Evolutionary conservation across 2,888 invertebrate species (phyloP), one percentile per base, ranked within the genome.

Genomic region (Netelia virgata): DNA sequence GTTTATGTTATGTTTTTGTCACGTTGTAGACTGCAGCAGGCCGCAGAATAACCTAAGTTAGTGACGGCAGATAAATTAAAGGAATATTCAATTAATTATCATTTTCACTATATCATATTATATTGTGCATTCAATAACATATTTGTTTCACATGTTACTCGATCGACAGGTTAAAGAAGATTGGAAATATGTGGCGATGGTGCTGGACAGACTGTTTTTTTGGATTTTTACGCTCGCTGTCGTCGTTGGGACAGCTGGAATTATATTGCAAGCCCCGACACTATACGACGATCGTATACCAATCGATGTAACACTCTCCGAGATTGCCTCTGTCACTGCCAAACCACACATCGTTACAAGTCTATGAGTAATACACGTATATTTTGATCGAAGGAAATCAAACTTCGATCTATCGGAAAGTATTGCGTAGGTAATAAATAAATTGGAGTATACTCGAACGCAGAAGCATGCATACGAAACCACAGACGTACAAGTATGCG

Each of bases 141-240:
- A 3, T 28, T 2, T 28, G 28, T 3, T 47, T 78, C 10, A 16
- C 41, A 16, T 50, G 1, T 20, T 16, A 36, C 11, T 23, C 6
- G 14, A 14, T 16, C 16, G 64, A 61, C 92, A 98, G 98, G 97
- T 98, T 89, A 98, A 98, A 94, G 98, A 99, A 95, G 99, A 99
- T 95, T 99, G 99, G 99, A 99, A 99, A 94, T 99, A 98, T 94
- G 98, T 99, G 89, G 99, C 99, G 86, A 98, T 99, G 98, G 99
- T 99, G 88, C 95, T 99, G 93, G 99, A 99, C 94, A 96, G 99
- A 86, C 95, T 99, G 91, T 99, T 99, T 95, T 96, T 99, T 91
- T 98, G 98, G 97, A 98, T 99, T 94, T 99, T 99, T 95, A 98
- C 98, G 89, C 95, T 98, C 92, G 98, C 99, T 70, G 98, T 98